phyloP scores from a whole-genome alignment of 2,113 vertebrate species.

The Solea solea region DNA sequence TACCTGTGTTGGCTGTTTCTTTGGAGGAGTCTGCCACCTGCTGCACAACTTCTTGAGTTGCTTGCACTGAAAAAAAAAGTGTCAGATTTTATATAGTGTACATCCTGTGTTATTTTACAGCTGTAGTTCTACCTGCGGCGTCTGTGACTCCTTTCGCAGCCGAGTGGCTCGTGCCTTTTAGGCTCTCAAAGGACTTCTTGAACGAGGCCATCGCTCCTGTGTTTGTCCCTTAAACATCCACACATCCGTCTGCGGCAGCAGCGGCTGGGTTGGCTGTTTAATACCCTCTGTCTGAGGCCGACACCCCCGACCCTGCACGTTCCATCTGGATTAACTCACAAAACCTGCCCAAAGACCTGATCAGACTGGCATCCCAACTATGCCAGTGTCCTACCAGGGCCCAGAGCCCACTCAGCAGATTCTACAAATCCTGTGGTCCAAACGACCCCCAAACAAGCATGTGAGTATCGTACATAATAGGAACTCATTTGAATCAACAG shows the following conservation, averaged over 20 bases:
- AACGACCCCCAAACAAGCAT: conserved; percentile 42
- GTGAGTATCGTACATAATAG: conserved; percentile 4
- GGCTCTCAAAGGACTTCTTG: conserved; percentile 79
- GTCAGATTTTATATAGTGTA: neutral
- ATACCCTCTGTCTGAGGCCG: conserved; percentile 68
- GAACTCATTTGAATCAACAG: conserved; percentile 5
- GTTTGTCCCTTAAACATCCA: conserved; percentile 27
- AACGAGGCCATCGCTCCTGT: conserved; percentile 76
- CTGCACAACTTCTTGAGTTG: conserved; percentile 80
- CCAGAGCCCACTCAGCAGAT: conserved; percentile 72
- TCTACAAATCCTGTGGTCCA: conserved; percentile 54
- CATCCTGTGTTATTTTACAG: neutral
- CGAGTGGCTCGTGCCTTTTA: conserved; percentile 72
- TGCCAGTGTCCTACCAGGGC: conserved; percentile 47
- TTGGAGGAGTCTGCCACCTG: conserved; percentile 84
- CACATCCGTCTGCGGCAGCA: conserved; percentile 33
- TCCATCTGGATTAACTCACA: conserved; percentile 75
- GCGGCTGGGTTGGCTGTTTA: conserved; percentile 65
- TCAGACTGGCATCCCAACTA: conserved; percentile 74
- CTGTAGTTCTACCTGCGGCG: conserved; percentile 64
- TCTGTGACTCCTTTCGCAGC: conserved; percentile 74
- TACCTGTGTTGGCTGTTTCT: conserved; percentile 79
- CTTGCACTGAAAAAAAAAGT: conserved; percentile 69
- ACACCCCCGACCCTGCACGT: conserved; percentile 52
- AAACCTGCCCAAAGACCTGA: conserved; percentile 54